These are phyloP conservation scores for Pachypanchax playfairii DNA, from an alignment of 2,113 vertebrate species.

Conservation along the genomic window DNA sequence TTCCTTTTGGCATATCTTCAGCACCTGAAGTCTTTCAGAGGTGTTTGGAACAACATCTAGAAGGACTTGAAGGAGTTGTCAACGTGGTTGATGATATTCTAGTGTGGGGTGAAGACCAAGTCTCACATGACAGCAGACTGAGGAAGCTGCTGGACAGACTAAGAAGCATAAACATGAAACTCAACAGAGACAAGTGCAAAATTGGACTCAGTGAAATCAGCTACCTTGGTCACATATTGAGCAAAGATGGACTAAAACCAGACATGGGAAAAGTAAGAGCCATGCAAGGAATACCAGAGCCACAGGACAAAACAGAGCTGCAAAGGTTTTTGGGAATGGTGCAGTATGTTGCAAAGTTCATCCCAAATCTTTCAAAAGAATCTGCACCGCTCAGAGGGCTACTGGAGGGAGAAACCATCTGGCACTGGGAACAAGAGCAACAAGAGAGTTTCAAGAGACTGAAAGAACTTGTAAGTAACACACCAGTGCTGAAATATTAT, in stretches of 20 bases:
- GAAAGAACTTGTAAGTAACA: neutral
- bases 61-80: neutral
- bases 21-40: neutral
- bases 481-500: neutral
- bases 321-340: neutral
- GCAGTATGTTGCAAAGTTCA: constrained; percentile 4
- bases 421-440: neutral
- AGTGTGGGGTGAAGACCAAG: neutral
- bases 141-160: neutral
- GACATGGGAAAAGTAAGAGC: constrained; percentile 9
- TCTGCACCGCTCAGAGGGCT: neutral
- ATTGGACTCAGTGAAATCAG: neutral
- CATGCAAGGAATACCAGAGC: neutral
- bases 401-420: neutral
- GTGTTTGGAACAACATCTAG: neutral
- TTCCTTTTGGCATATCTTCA: neutral
- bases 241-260: neutral
- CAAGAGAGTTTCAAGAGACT: neutral
- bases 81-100: neutral
- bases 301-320: neutral
- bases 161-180: constrained; percentile 6
- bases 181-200: constrained; percentile 7
- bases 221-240: neutral
- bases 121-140: neutral
- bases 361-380: neutral